phyloP scores from a whole-genome alignment of 2,797 vertebrate species.

The Hippoglossus hippoglossus region DNA sequence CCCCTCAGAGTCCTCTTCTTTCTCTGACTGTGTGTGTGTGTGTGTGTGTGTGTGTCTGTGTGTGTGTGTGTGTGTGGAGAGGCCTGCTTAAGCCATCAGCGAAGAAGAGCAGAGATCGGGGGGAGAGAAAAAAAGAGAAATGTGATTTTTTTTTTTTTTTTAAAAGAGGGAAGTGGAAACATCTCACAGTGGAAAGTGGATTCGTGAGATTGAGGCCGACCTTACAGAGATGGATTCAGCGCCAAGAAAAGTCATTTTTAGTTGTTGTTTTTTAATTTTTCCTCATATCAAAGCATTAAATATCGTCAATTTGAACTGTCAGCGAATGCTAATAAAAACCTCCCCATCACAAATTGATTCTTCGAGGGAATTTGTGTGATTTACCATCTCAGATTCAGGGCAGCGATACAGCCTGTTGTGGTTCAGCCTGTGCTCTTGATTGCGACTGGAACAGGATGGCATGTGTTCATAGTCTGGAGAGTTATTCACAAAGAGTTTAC shows the following conservation, averaged over 20 bases:
- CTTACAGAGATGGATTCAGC: too few species aligned
- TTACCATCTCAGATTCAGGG: too few species aligned
- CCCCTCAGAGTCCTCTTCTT: conserved; percentile 67
- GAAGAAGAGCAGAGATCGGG: conserved; percentile 38
- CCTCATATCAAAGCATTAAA: not conserved
- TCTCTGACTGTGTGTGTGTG: conserved; percentile 6
- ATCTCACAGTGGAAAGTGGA: not conserved
- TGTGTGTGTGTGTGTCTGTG: conserved; percentile 12
- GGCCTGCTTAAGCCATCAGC: conserved; percentile 84
- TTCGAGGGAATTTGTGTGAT: too few species aligned
- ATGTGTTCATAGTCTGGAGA: too few species aligned
- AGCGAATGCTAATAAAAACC: not conserved
- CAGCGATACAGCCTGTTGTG: too few species aligned
- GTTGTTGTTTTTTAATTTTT: not conserved
- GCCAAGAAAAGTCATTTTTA: not conserved
- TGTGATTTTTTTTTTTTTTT: too few species aligned
- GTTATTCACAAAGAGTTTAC: too few species aligned
- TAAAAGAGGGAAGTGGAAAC: not conserved
- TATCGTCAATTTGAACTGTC: not conserved
- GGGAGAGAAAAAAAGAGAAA: not conserved
- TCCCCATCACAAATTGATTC: too few species aligned
- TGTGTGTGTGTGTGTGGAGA: conserved; percentile 14
- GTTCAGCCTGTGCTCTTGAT: too few species aligned
- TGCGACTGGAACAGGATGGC: too few species aligned
- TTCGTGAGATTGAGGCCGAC: not conserved